phyloP scores from a whole-genome alignment of 2,888 invertebrate species.

The Pollenia amentaria region DNA sequence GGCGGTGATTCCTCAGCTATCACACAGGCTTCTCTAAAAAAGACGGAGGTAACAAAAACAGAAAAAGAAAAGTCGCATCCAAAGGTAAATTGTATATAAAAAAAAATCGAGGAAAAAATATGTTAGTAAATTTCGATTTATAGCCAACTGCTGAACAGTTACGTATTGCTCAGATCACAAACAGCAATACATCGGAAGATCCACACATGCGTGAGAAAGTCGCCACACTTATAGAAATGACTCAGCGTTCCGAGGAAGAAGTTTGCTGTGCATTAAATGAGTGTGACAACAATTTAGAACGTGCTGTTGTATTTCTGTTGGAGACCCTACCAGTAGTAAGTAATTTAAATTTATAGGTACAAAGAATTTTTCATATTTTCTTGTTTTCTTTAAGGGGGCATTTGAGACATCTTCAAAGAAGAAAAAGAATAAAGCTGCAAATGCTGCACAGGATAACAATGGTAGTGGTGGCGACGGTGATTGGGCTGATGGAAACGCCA shows the following conservation, averaged over 20 bases:
- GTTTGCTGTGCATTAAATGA: constrained; percentile 96
- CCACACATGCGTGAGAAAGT: constrained; percentile 89
- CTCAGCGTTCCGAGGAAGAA: constrained; percentile 94
- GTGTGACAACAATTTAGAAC: constrained; percentile 94
- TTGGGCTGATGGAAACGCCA: constrained; percentile 83
- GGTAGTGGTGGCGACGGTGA: constrained; percentile 85
- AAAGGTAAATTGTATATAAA: constrained; percentile 80
- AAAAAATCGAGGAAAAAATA: not conserved
- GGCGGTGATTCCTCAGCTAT: constrained; percentile 81
- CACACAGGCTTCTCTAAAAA: constrained; percentile 84
- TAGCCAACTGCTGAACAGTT: constrained; percentile 94
- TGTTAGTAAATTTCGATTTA: constrained; percentile 7
- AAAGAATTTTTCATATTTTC: not conserved
- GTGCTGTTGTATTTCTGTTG: constrained; percentile 86
- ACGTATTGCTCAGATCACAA: constrained; percentile 92
- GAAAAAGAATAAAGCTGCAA: constrained; percentile 91
- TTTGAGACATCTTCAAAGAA: constrained; percentile 95
- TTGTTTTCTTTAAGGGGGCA: constrained; percentile 86
- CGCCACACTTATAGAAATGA: constrained; percentile 94
- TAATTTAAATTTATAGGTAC: constrained; percentile 31
- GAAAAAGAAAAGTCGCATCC: constrained; percentile 87
- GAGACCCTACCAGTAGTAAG: constrained; percentile 84
- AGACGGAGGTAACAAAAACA: constrained; percentile 87
- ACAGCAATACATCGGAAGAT: constrained; percentile 87
- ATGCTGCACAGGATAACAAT: constrained; percentile 85